Evolutionary conservation across 92 coral and sea anemone genomes (phyloP).

Genomic region (Pocillopora grandis): DNA sequence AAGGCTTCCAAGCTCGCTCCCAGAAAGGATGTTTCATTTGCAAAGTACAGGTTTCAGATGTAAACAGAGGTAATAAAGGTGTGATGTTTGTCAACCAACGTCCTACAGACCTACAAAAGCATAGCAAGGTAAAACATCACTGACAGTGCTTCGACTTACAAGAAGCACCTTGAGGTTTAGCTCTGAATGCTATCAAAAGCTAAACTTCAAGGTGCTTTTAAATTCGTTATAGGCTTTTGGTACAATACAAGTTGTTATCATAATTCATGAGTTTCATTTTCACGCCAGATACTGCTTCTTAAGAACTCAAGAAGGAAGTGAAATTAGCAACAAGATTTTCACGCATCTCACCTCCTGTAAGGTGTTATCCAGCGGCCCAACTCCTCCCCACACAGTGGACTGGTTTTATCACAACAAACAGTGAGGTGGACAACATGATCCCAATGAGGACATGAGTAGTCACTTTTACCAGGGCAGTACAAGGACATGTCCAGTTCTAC

Average conservation of each 20-base stretch:
- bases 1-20: constrained; percentile 97
- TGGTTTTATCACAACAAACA: constrained; percentile 80
- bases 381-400: constrained; percentile 86
- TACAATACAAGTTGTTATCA: no score
- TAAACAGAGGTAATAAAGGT: constrained; percentile 89
- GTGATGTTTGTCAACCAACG: constrained; percentile 94
- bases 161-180: no score
- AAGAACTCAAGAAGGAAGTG: no score
- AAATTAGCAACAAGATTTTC: no score
- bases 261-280: no score
- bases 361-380: constrained; percentile 98
- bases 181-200: no score
- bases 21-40: constrained; percentile 90
- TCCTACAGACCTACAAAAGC: constrained; percentile 68
- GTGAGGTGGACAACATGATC: constrained; percentile 94
- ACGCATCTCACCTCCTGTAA: constrained; percentile 69
- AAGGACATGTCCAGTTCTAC: constrained; percentile 96
- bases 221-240: no score
- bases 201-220: no score
- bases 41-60: constrained; percentile 77
- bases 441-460: constrained; percentile 97
- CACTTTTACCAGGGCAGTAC: constrained; percentile 76
- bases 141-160: not conserved
- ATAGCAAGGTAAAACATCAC: not conserved
- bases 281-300: no score